Evolutionary conservation across 2,797 vertebrate genomes (phyloP).

Genomic region (Halcyon smyrnensis): DNA sequence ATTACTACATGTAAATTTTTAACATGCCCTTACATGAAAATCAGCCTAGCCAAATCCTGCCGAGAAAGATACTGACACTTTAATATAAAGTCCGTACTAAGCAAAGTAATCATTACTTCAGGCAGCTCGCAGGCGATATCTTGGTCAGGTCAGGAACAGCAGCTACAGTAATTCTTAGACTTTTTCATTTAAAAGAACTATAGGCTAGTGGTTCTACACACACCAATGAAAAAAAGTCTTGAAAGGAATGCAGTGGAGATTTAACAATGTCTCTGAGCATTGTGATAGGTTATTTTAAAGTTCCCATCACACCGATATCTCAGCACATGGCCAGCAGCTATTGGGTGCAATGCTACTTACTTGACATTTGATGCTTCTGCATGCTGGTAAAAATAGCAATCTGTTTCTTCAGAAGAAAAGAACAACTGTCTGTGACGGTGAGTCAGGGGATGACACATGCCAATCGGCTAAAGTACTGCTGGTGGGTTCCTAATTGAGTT

Average conservation of each 20-base stretch:
- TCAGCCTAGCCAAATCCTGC: background rate
- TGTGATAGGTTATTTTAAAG: background rate
- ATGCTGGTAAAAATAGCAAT: background rate
- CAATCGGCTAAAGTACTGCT: constrained; percentile 9
- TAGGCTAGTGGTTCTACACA: background rate
- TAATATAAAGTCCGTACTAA: background rate
- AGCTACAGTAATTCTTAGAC: background rate
- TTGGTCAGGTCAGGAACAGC: background rate
- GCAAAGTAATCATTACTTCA: background rate
- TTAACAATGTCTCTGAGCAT: background rate
- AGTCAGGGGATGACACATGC: constrained; percentile 21
- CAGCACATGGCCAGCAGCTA: background rate
- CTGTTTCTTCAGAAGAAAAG: background rate
- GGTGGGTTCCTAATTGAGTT: background rate
- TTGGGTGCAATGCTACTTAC: background rate
- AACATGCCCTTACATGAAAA: background rate
- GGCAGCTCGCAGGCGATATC: background rate
- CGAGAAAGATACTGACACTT: background rate
- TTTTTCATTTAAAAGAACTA: background rate
- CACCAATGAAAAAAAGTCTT: background rate
- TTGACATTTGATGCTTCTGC: background rate
- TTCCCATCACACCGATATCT: background rate
- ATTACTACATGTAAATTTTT: background rate
- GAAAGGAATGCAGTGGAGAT: background rate
- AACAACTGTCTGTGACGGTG: background rate